Percentiles rank a stretch among this genome's conserved stretches.
These are phyloP conservation scores for Sphaerophoria taeniata DNA, from an alignment of 2,888 invertebrate species.

Conservation along the genomic window DNA sequence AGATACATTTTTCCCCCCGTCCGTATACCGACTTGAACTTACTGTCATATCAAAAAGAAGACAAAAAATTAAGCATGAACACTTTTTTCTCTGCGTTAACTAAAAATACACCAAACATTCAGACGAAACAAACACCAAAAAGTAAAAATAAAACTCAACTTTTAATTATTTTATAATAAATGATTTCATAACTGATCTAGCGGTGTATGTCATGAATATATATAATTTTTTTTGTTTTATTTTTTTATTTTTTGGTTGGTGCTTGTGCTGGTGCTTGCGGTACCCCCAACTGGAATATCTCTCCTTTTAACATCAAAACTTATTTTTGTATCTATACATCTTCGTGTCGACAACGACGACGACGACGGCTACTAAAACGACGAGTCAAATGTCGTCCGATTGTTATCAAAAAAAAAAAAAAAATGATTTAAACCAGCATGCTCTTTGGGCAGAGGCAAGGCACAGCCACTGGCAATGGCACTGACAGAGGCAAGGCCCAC, in stretches of 20 bases:
- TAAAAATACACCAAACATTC: background rate
- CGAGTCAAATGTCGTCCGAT: slow-evolving; percentile 4
- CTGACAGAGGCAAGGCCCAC: background rate
- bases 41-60: too few species aligned
- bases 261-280: too few species aligned
- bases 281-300: slow-evolving; percentile 25
- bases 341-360: background rate
- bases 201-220: background rate
- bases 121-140: background rate
- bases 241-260: background rate
- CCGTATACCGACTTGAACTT: too few species aligned
- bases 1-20: background rate
- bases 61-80: too few species aligned
- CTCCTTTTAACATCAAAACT: slow-evolving; percentile 21
- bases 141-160: background rate
- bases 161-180: slow-evolving; percentile 8
- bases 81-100: too few species aligned
- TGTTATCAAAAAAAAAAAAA: slow-evolving; percentile 22
- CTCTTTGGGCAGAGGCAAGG: background rate
- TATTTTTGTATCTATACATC: slow-evolving; percentile 31
- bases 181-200: slow-evolving; percentile 26
- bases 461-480: background rate
- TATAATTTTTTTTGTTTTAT: too few species aligned
- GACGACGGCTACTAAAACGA: too few species aligned
- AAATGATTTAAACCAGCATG: slow-evolving; percentile 3